Base-by-base conservation (phyloP, 2,113 vertebrate genomes). In the Neolamprologus tretocephalus region DNA sequence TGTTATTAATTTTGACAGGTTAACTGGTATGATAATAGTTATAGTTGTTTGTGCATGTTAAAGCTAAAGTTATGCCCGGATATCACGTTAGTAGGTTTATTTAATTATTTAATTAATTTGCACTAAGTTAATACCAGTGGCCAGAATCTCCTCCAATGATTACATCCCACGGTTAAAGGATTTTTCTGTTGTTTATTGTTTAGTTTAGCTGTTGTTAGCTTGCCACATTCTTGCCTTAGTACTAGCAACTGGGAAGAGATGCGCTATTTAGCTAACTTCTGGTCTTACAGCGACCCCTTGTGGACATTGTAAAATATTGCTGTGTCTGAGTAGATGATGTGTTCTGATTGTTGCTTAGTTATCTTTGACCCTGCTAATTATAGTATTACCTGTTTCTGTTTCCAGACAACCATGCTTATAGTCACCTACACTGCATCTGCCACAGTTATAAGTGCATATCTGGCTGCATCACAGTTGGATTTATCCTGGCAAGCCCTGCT, bases 231-330 rank as follows among this genome's bases (percentile, higher is more conserved):
- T 0, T 7, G 5, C n/a, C n/a, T 54, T 54, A 54, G 51, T 11
- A 21, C n/a, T 11, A 21, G 51, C 51, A 53, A 53, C 51, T 11
- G 9, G 51, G 51, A 21, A 6, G 51, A 11, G 1, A 0, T 3
- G 51, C 0, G n/a, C 2, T 11, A 53, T 11, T 53, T 53, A 21
- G 51, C 51, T 0, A 53, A 53, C 51, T 53, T 21, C 5, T 0
- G 51, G n/a, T 54, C 51, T 6, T 4, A 53, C 19, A 0, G 9
- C 3, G 51, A 4, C n/a, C 51, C 51, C n/a, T 11, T 0, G n/a
- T 54, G 51, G n/a, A 6, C 9, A 54, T 54, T 11, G 51, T 54
- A 21, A 21, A 53, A 53, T 53, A 53, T 54, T 54, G 5, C 51
- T 21, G 51, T 21, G 51, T 21, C 9, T 6, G 51, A 21, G n/a